Evolutionary conservation across 2,888 invertebrate species (phyloP).

Genomic region (Drosophila kuntzei): DNA sequence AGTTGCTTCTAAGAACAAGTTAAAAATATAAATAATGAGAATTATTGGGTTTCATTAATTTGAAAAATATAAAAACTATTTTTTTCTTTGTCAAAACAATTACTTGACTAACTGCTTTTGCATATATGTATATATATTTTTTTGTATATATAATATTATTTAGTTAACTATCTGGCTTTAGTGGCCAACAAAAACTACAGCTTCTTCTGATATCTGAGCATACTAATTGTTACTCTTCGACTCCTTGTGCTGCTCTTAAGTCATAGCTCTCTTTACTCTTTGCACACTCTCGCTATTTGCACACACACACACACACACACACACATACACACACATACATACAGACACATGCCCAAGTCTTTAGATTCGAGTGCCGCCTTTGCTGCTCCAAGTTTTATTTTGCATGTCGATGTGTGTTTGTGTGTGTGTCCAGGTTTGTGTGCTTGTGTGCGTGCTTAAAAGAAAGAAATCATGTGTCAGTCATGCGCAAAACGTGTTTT

Average conservation of each 20-base stretch:
- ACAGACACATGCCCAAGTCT: slow-evolving; percentile 22
- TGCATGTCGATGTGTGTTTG: slow-evolving; percentile 30
- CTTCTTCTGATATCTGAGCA: slow-evolving; percentile 26
- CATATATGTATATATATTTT: neutral
- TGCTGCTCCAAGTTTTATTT: slow-evolving; percentile 49
- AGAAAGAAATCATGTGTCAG: slow-evolving; percentile 73
- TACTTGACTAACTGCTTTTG: neutral
- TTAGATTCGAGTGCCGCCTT: slow-evolving; percentile 44
- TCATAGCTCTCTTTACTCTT: slow-evolving; percentile 44
- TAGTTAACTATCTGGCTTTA: slow-evolving; percentile 12
- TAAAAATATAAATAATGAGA: neutral
- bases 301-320: slow-evolving; percentile 23
- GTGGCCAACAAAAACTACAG: slow-evolving; percentile 13
- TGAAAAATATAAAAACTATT: neutral
- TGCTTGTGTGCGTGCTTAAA: slow-evolving; percentile 39
- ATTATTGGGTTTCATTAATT: neutral
- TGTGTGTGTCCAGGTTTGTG: slow-evolving; percentile 23
- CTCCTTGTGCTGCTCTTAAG: slow-evolving; percentile 50
- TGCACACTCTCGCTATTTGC: slow-evolving; percentile 26
- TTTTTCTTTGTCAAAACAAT: neutral
- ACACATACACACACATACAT: slow-evolving; percentile 25
- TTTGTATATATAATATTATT: neutral
- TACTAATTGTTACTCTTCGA: slow-evolving; percentile 50
- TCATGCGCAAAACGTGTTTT: slow-evolving; percentile 82
- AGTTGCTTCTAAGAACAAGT: too few relatives aligned